Base-by-base conservation (phyloP, 1,140 invertebrate genomes). In the Calephelis nemesis region DNA sequence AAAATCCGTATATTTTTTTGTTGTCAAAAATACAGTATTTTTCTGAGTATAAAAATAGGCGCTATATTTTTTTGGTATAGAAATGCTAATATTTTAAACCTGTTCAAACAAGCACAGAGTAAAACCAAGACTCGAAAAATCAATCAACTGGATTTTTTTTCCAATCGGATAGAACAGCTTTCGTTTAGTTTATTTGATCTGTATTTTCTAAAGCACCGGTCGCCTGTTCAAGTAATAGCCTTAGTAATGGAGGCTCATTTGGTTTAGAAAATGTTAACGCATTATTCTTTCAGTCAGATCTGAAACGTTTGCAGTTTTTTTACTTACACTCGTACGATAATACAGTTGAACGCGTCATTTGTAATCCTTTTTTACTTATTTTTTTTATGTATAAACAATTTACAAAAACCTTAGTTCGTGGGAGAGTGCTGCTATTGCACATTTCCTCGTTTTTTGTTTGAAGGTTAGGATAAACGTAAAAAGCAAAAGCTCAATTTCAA, bases 191-290 rank as follows among this genome's bases (percentile, higher is more conserved):
- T 58, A 58, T 10, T 39, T 58, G 19, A 58, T 58, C 19, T 58
- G 12, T 30, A 58, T 58, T 58, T 58, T 30, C 54, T 58, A 58
- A 58, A 58, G 54, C 54, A 58, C 54, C 54, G 54, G 54, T 30
- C 9, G 19, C 19, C 19, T 58, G 11, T 58, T 58, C 54, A 30
- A 58, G 54, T 58, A 58, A 58, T 58, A 15, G 15, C 15, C 19
- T 30, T 12, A 8, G 54, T 58, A 58, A 58, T 58, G 54, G 54
- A 58, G 54, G 12, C 54, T 58, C 54, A 58, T 58, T 58, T 58
- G 54, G 10, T 58, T 58, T 58, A 58, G 54, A 39, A 58, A 58
- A 58, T 58, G 54, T 58, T 30, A 30, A 10, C 19, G 54, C 54
- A 58, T 58, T 58, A 58, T 19, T 39, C 10, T 30, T 30, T 19